Evolutionary conservation across 2,113 vertebrate genomes (phyloP).

Genomic region (Neogale vison): DNA sequence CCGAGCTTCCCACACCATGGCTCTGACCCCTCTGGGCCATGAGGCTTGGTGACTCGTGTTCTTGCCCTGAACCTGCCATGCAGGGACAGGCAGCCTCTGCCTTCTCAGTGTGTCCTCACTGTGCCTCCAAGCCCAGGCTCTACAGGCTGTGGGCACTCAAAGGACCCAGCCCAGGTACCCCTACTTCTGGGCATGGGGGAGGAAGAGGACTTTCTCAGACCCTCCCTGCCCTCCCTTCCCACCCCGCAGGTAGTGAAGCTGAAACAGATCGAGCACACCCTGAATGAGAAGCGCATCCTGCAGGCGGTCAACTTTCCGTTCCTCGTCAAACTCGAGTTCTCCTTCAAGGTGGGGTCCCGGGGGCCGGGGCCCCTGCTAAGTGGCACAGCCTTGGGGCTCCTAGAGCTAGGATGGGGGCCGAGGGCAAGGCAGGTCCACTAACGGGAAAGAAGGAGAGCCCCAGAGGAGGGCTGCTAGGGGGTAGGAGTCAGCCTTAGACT

Average conservation of each 20-base stretch:
- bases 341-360: conserved; percentile 88
- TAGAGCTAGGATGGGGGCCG: neutral
- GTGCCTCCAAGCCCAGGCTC: neutral
- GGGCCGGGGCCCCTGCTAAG: neutral
- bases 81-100: neutral
- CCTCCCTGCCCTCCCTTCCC: neutral
- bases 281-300: conserved; percentile 95
- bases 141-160: neutral
- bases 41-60: neutral
- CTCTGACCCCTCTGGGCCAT: neutral
- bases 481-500: neutral
- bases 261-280: conserved; percentile 96
- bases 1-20: neutral
- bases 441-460: neutral
- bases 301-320: conserved; percentile 95
- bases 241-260: conserved; percentile 92
- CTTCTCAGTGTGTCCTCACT: neutral
- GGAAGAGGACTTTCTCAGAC: neutral
- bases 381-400: neutral
- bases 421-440: neutral
- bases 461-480: neutral
- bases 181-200: neutral
- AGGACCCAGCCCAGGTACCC: neutral
- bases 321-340: conserved; percentile 92
- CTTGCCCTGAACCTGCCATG: neutral